Conservation (phyloP, 1,140 invertebrate species). For the Solen grandis region DNA sequence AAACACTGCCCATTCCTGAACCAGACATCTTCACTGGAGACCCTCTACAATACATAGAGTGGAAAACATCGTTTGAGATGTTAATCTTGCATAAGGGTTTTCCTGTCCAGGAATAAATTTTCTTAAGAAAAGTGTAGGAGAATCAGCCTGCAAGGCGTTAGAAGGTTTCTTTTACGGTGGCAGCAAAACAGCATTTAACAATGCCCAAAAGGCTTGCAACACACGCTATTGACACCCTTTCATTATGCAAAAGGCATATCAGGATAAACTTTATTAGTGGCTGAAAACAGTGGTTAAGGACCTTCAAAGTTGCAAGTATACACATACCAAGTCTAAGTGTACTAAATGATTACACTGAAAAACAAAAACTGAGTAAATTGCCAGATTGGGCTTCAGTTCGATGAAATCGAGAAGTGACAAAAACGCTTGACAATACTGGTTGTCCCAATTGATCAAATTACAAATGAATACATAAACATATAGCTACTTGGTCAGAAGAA, state of each 20-base stretch:
- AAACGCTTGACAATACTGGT: neutral
- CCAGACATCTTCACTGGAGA: constrained; percentile 59
- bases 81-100: constrained; percentile 91
- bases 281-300: constrained; percentile 46
- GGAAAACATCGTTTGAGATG: constrained; percentile 87
- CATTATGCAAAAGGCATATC: constrained; percentile 36
- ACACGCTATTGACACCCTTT: constrained; percentile 55
- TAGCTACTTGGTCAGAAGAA: too few species aligned
- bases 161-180: constrained; percentile 53
- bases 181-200: constrained; percentile 52
- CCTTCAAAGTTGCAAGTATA: constrained; percentile 29
- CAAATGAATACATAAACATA: too few species aligned
- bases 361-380: constrained; percentile 56
- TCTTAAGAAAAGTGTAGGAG: constrained; percentile 57
- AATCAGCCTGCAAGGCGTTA: constrained; percentile 32
- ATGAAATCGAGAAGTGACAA: constrained; percentile 38
- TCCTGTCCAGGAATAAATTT: constrained; percentile 34
- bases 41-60: constrained; percentile 51
- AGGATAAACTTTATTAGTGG: constrained; percentile 48
- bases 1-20: constrained; percentile 56
- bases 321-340: constrained; percentile 24
- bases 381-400: constrained; percentile 33
- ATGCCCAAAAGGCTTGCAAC: constrained; percentile 38
- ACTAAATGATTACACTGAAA: constrained; percentile 52
- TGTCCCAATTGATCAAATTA: too few species aligned